A percentile compares a stretch with the other conserved stretches of the same genome.
These are phyloP conservation scores for Pectinophora gossypiella DNA, from an alignment of 1,140 invertebrate species.

Conservation along the genomic window DNA sequence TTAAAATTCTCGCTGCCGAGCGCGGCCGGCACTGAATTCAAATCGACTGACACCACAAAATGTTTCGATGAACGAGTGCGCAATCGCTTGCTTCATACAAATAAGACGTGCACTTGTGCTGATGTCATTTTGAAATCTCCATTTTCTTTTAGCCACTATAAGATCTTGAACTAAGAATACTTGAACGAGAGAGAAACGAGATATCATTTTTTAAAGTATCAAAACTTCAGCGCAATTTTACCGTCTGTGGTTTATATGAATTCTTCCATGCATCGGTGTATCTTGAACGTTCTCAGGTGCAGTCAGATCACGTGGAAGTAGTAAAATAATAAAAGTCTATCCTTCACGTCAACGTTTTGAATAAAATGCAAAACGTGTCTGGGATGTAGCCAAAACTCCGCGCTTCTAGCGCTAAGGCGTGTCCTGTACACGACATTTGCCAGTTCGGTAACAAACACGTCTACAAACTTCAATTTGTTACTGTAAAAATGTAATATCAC, in stretches of 20 bases:
- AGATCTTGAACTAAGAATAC: no score
- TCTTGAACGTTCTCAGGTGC: conserved; percentile 33
- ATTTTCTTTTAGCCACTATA: no score
- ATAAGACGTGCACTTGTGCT: no score
- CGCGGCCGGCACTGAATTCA: conserved; percentile 24
- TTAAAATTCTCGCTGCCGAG: conserved; percentile 31
- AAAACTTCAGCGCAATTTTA: no score
- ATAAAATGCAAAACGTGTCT: conserved; percentile 71
- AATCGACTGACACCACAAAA: conserved; percentile 22
- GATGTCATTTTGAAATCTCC: no score
- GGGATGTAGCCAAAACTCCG: conserved; percentile 60
- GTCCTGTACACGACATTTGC: neutral
- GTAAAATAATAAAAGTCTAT: conserved; percentile 74
- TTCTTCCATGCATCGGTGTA: no score
- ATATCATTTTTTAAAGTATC: no score
- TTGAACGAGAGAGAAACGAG: no score
- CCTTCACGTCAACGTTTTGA: conserved; percentile 69
- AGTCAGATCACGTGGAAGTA: conserved; percentile 65
- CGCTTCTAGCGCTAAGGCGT: conserved; percentile 8
- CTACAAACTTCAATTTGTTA: no score
- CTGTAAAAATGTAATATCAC: no score
- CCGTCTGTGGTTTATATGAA: no score
- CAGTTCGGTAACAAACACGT: no score
- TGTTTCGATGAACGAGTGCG: conserved; percentile 3
- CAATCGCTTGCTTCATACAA: neutral